Conservation (phyloP, 2,113 vertebrate genomes). For the Colius striatus region DNA sequence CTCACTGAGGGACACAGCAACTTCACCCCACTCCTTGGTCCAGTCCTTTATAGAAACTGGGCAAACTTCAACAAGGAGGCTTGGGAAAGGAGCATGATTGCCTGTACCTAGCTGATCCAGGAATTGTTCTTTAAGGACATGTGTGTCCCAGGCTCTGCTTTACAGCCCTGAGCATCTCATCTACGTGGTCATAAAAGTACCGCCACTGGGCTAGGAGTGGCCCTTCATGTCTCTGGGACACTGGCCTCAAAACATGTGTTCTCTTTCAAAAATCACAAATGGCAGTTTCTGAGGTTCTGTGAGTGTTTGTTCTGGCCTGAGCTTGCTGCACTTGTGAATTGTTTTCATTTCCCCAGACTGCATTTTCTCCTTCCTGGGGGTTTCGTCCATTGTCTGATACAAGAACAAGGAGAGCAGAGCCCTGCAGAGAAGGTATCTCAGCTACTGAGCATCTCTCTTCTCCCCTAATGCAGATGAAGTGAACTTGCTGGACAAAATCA, state of each 20-base stretch:
- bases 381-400: neutral
- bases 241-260: fast-evolving
- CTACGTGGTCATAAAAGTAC: neutral
- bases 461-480: conserved; percentile 76
- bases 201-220: neutral
- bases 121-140: neutral
- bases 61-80: neutral
- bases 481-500: conserved; percentile 82
- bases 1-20: neutral
- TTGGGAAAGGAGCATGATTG: neutral
- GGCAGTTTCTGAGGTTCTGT: neutral
- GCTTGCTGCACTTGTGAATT: neutral
- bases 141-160: neutral
- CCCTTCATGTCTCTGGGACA: neutral
- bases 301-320: neutral
- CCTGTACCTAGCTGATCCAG: neutral
- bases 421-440: neutral
- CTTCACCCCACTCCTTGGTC: neutral
- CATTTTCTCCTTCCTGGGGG: fast-evolving
- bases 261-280: neutral
- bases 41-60: neutral
- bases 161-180: neutral
- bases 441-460: neutral
- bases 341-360: neutral
- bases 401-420: neutral